phyloP scores from a whole-genome alignment of 2,113 vertebrate genomes.

The Diglossa brunneiventris region DNA sequence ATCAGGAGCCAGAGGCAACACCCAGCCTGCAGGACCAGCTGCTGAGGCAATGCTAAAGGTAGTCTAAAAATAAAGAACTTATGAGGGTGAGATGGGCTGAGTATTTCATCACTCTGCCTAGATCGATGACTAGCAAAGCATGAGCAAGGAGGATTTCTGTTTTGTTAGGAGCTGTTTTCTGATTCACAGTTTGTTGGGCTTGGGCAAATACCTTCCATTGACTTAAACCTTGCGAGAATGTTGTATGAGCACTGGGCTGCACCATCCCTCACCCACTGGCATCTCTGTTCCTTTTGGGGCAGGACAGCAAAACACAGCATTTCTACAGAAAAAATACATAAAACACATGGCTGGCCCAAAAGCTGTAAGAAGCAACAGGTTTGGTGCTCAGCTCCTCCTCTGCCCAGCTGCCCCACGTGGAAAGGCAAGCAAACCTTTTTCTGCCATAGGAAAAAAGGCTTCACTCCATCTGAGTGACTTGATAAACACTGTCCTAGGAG shows the following conservation, averaged over 20 bases:
- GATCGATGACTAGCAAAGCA: background rate
- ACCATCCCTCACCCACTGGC: fast-evolving
- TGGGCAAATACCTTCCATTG: background rate
- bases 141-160: background rate
- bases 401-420: fast-evolving
- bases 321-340: background rate
- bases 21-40: background rate
- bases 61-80: slow-evolving; percentile 30
- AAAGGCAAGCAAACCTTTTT: background rate
- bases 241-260: background rate
- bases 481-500: background rate
- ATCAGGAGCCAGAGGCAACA: fast-evolving
- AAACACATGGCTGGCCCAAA: background rate
- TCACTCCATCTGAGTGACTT: background rate
- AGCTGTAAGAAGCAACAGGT: background rate
- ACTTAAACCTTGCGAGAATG: fast-evolving
- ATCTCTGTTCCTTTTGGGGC: background rate
- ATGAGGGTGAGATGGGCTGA: background rate
- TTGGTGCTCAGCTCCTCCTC: background rate
- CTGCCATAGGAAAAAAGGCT: background rate
- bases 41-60: background rate
- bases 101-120: background rate
- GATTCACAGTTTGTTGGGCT: slow-evolving; percentile 5
- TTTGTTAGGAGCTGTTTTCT: background rate
- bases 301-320: background rate